Evolutionary conservation across 2,888 invertebrate species (phyloP).

Genomic region (Salticus scenicus): DNA sequence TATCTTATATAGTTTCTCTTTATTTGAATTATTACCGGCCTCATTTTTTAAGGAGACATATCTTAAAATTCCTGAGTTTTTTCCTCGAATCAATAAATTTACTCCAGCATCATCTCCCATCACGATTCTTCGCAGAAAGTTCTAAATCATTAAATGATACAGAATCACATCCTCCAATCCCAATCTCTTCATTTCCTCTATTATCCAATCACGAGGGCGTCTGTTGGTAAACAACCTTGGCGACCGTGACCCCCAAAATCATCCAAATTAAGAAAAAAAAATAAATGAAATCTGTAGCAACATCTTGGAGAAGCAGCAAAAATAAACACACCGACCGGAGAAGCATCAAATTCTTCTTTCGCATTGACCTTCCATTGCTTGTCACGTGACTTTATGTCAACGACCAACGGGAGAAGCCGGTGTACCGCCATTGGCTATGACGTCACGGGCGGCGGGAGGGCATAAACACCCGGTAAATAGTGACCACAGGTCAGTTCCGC

Average conservation of each 20-base stretch:
- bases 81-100: too few relatives aligned
- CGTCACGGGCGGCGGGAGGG: conserved; percentile 63
- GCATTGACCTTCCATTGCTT: conserved; percentile 50
- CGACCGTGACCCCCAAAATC: conserved; percentile 62
- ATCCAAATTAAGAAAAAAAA: not conserved
- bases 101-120: too few relatives aligned
- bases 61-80: too few relatives aligned
- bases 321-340: not conserved
- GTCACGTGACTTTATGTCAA: conserved; percentile 61
- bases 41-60: too few relatives aligned
- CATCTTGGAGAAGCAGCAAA: conserved; percentile 13
- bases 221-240: conserved; percentile 66
- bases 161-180: not conserved
- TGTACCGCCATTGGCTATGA: conserved; percentile 51
- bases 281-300: conserved; percentile 25
- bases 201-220: conserved; percentile 28
- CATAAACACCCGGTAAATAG: conserved; percentile 60
- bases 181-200: not conserved
- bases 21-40: too few relatives aligned
- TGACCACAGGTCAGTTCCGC: conserved; percentile 65
- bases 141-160: not conserved
- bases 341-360: conserved; percentile 22
- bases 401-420: conserved; percentile 59
- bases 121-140: not conserved
- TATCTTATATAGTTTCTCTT: too few relatives aligned